Evolutionary conservation across 2,797 vertebrate genomes (phyloP).

Genomic region (Dromococcyx pavoninus): DNA sequence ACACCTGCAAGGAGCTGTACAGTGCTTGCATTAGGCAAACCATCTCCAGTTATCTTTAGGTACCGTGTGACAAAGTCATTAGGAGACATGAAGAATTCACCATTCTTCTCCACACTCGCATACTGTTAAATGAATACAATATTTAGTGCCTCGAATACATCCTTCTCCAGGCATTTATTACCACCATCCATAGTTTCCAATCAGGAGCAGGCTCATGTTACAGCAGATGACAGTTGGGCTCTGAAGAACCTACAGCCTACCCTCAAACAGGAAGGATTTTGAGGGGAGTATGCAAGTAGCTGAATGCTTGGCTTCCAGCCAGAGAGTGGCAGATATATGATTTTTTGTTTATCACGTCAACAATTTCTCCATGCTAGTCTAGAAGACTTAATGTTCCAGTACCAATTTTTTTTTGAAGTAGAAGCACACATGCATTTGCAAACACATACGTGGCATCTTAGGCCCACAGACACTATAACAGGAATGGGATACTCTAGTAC

Average conservation of each 20-base stretch:
- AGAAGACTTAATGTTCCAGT: background rate
- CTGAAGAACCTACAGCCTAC: background rate
- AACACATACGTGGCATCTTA: background rate
- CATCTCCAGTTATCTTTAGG: constrained; percentile 82
- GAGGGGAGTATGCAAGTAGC: background rate
- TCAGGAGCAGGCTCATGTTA: background rate
- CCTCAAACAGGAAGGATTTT: background rate
- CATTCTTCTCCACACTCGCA: constrained; percentile 86
- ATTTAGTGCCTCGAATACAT: background rate
- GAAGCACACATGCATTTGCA: background rate
- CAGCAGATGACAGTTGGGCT: background rate
- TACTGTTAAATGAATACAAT: constrained; percentile 77
- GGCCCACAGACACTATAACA: background rate
- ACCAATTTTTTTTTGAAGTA: background rate
- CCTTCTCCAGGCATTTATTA: background rate
- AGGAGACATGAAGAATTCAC: constrained; percentile 85
- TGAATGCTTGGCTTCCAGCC: background rate
- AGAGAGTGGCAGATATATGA: fast-evolving
- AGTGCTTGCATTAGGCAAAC: constrained; percentile 78
- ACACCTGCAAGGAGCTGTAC: constrained; percentile 84
- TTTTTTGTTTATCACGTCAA: background rate
- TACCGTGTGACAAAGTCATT: constrained; percentile 85
- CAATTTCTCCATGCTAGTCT: background rate
- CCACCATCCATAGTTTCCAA: background rate
- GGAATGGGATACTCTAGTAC: background rate